phyloP scores from a whole-genome alignment of 2,888 invertebrate species.

The Aelia acuminata region DNA sequence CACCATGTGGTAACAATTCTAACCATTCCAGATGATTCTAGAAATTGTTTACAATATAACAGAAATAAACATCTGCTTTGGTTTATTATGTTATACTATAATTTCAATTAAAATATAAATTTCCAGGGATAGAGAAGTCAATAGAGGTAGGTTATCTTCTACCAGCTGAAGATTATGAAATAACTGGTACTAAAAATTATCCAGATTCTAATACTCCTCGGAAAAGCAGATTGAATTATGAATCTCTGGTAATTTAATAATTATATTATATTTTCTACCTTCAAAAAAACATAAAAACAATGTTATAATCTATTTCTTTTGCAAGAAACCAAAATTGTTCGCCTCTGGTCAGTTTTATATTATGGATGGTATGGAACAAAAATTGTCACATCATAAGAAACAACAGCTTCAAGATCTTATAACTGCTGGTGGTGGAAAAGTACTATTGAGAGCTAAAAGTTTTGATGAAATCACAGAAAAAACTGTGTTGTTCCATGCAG shows the following conservation, averaged over 20 bases:
- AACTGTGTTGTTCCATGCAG: constrained; percentile 45
- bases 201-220: constrained; percentile 10
- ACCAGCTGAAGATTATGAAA: constrained; percentile 49
- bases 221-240: background rate
- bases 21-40: too few relatives aligned
- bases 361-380: constrained; percentile 36
- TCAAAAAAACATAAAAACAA: too few relatives aligned
- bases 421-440: constrained; percentile 51
- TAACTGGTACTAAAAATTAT: constrained; percentile 42
- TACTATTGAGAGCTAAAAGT: constrained; percentile 38
- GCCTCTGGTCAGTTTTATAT: constrained; percentile 38
- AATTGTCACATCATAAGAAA: background rate
- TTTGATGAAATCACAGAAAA: constrained; percentile 31
- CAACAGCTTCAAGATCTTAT: constrained; percentile 27
- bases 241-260: constrained; percentile 2
- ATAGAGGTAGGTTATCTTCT: background rate
- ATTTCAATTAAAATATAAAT: too few relatives aligned
- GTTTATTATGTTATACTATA: too few relatives aligned
- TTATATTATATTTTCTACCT: background rate
- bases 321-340: constrained; percentile 50
- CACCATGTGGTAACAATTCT: too few relatives aligned
- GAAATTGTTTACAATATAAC: too few relatives aligned
- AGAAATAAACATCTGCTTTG: too few relatives aligned
- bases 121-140: constrained; percentile 42
- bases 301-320: background rate